A percentile compares a stretch with the other conserved stretches of the same genome.
These are phyloP conservation scores for Cottus gobio DNA, from an alignment of 2,113 vertebrate genomes.

Conservation along the genomic window DNA sequence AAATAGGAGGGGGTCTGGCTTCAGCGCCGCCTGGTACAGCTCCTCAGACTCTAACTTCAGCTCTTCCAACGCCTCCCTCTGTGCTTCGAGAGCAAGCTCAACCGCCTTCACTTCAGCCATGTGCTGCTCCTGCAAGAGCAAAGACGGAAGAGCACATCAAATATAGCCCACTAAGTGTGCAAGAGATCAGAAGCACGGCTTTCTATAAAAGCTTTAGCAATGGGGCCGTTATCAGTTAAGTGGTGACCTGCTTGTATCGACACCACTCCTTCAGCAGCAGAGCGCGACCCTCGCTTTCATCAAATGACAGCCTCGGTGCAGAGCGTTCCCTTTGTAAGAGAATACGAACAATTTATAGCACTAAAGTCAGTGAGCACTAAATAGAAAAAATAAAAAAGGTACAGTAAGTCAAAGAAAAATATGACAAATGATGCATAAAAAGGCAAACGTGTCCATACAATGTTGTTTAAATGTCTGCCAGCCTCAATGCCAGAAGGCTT, in stretches of 20 bases:
- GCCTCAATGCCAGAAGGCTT: not conserved
- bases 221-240: not conserved
- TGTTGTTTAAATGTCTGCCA: not conserved
- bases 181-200: conserved; percentile 6
- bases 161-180: not conserved
- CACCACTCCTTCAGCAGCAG: conserved; percentile 91
- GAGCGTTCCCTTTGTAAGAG: conserved; percentile 83
- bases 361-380: not conserved
- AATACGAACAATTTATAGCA: conserved; percentile 16
- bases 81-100: conserved; percentile 82
- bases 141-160: not conserved
- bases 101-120: conserved; percentile 83
- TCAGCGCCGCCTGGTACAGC: conserved; percentile 88
- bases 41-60: conserved; percentile 88
- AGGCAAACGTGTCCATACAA: not conserved
- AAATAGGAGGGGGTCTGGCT: conserved; percentile 84
- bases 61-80: conserved; percentile 89
- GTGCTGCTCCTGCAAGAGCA: conserved; percentile 80
- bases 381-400: not conserved
- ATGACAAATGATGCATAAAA: not conserved
- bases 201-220: conserved; percentile 22
- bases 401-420: not conserved
- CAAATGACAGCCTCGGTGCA: conserved; percentile 74
- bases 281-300: conserved; percentile 89
- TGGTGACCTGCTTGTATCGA: conserved; percentile 83